Evolutionary conservation across 2,888 invertebrate genomes (phyloP).

Genomic region (Oeneis ivallda): DNA sequence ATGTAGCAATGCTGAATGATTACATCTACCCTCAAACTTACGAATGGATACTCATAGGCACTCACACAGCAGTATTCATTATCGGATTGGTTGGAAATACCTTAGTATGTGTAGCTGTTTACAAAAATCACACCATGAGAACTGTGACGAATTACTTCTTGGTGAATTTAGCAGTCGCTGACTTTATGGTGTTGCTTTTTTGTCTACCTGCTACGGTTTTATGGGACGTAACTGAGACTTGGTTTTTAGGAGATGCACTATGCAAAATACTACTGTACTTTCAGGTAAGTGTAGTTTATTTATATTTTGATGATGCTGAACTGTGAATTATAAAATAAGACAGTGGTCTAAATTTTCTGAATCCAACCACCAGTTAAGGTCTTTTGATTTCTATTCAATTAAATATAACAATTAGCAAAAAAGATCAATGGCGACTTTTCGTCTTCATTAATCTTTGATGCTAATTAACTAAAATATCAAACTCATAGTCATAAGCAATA

Average conservation of each 20-base stretch:
- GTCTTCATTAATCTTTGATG: no score
- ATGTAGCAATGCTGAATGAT: constrained; percentile 81
- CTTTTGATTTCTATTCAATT: no score
- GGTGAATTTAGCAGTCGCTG: constrained; percentile 93
- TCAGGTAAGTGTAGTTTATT: constrained; percentile 85
- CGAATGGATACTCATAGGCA: constrained; percentile 89
- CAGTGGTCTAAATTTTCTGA: no score
- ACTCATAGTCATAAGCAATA: no score
- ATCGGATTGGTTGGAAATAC: constrained; percentile 92
- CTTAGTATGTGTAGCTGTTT: constrained; percentile 93
- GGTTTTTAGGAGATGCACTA: constrained; percentile 91
- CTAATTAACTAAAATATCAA: no score
- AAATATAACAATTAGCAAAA: no score
- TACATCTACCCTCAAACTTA: constrained; percentile 86
- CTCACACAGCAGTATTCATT: constrained; percentile 88
- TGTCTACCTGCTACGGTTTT: constrained; percentile 94
- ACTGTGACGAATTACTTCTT: constrained; percentile 97
- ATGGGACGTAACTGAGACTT: constrained; percentile 96
- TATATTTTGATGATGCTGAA: background rate
- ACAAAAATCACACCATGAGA: constrained; percentile 92
- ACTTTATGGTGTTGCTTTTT: constrained; percentile 93
- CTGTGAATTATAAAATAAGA: no score
- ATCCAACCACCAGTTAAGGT: no score
- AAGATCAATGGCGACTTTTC: no score
- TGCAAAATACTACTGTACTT: constrained; percentile 94